Conservation (phyloP, 2,113 vertebrate species). For the Elephas maximus region DNA sequence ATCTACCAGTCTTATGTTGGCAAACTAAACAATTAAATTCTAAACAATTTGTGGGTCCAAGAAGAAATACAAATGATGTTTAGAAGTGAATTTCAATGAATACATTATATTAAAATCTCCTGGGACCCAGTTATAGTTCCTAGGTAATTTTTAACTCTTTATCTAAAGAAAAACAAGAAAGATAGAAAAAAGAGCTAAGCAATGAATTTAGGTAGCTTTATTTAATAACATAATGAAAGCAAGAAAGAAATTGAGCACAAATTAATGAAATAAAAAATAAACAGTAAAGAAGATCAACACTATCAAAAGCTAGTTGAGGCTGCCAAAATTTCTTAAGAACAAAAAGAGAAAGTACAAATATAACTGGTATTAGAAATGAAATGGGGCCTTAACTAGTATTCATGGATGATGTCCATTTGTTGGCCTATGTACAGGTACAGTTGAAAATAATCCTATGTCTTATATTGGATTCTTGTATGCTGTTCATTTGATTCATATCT, state of each 20-base stretch:
- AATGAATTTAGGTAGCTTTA: neutral
- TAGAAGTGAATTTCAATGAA: slow-evolving; percentile 20
- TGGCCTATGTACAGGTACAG: neutral
- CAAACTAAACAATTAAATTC: slow-evolving; percentile 16
- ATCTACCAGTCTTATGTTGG: neutral
- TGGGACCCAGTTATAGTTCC: neutral
- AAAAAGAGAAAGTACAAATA: neutral
- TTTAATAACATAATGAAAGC: slow-evolving; percentile 13
- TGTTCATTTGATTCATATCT: neutral
- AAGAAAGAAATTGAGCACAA: slow-evolving; percentile 22
- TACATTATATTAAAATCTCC: neutral
- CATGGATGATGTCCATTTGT: slow-evolving; percentile 10
- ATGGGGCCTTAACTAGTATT: neutral
- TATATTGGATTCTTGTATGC: neutral
- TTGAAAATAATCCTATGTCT: neutral
- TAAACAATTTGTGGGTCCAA: neutral
- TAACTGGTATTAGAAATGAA: neutral
- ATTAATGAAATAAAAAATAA: slow-evolving; percentile 30
- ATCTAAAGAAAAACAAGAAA: neutral
- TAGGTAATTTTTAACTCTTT: slow-evolving; percentile 11
- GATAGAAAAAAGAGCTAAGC: neutral
- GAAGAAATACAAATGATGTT: slow-evolving; percentile 20
- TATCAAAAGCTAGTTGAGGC: slow-evolving; percentile 5
- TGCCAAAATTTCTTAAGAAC: neutral
- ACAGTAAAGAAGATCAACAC: neutral